phyloP scores from a whole-genome alignment of 2,113 vertebrate species.

The Thunnus thynnus region DNA sequence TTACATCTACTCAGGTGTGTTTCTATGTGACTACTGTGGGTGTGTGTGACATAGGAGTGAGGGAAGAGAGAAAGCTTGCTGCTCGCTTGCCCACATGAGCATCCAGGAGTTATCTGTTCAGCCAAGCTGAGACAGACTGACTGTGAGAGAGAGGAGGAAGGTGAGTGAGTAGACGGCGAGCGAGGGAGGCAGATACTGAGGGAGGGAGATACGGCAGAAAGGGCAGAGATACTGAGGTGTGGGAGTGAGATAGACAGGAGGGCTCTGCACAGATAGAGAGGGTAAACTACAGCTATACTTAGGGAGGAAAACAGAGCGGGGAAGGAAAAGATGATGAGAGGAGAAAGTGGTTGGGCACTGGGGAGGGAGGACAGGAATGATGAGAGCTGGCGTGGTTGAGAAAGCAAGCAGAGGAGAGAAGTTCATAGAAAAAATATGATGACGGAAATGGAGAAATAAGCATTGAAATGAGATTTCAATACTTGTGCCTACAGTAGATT shows the following conservation, averaged over 20 bases:
- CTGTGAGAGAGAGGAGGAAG: slow-evolving; percentile 40
- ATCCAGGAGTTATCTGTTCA: slow-evolving; percentile 73
- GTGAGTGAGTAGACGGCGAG: slow-evolving; percentile 39
- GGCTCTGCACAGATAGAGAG: slow-evolving; percentile 52
- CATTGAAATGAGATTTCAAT: slow-evolving; percentile 2
- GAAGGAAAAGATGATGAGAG: slow-evolving; percentile 5
- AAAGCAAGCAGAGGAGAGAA: not conserved
- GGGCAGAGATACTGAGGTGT: slow-evolving; percentile 68
- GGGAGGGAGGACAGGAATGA: not conserved
- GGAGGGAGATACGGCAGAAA: slow-evolving; percentile 68
- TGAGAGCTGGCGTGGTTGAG: slow-evolving; percentile 11
- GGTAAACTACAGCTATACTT: slow-evolving; percentile 52
- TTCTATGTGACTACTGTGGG: slow-evolving; percentile 3
- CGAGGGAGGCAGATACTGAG: slow-evolving; percentile 46
- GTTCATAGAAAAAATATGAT: slow-evolving; percentile 18
- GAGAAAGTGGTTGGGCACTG: not conserved
- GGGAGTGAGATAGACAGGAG: slow-evolving; percentile 60
- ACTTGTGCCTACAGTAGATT: not conserved
- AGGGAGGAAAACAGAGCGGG: slow-evolving; percentile 5
- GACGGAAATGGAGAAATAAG: not conserved
- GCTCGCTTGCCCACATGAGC: slow-evolving; percentile 49
- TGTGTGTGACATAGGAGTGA: slow-evolving; percentile 17
- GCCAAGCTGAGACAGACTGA: slow-evolving; percentile 67
- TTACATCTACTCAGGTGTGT: slow-evolving; percentile 25
- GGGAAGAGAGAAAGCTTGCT: slow-evolving; percentile 23